Percentiles rank a stretch among this genome's conserved stretches.
Evolutionary conservation across 2,888 invertebrate genomes (phyloP).

Genomic region (Andrena dorsata): DNA sequence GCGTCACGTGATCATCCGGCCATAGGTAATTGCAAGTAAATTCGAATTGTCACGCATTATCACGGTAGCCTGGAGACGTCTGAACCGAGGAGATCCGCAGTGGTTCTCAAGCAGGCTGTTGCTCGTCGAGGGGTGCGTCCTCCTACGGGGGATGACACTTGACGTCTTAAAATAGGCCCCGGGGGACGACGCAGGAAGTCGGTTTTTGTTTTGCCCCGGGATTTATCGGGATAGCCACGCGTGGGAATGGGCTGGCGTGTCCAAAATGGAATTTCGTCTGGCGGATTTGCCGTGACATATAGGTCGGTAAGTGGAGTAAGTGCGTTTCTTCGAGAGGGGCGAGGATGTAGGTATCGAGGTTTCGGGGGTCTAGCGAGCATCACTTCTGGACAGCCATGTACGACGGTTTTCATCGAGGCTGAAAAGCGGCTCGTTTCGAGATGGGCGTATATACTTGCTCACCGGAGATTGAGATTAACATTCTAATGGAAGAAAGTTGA

Average conservation of each 20-base stretch:
- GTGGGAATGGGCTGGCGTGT: constrained; percentile 45
- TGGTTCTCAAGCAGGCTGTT: constrained; percentile 61
- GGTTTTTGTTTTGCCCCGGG: constrained; percentile 50
- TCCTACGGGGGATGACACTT: constrained; percentile 45
- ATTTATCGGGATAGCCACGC: constrained; percentile 41
- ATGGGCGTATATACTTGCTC: not conserved
- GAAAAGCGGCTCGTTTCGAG: not conserved
- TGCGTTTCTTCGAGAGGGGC: not conserved
- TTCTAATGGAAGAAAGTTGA: too few species aligned
- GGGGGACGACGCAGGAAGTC: constrained; percentile 39
- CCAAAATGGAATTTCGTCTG: constrained; percentile 38
- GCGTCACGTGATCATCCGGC: constrained; percentile 72
- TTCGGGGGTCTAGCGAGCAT: not conserved
- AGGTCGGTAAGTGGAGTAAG: constrained; percentile 12
- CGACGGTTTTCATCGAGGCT: not conserved
- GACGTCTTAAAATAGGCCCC: constrained; percentile 56
- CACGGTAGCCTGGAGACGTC: constrained; percentile 68
- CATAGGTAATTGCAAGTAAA: constrained; percentile 78
- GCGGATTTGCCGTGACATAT: constrained; percentile 30
- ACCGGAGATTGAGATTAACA: too few species aligned
- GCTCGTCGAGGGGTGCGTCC: not conserved
- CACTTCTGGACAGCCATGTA: not conserved
- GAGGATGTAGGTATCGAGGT: not conserved
- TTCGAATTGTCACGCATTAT: constrained; percentile 81
- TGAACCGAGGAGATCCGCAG: constrained; percentile 47